These are phyloP conservation scores for Alauda arvensis DNA, from an alignment of 2,797 vertebrate genomes.

Conservation along the genomic window DNA sequence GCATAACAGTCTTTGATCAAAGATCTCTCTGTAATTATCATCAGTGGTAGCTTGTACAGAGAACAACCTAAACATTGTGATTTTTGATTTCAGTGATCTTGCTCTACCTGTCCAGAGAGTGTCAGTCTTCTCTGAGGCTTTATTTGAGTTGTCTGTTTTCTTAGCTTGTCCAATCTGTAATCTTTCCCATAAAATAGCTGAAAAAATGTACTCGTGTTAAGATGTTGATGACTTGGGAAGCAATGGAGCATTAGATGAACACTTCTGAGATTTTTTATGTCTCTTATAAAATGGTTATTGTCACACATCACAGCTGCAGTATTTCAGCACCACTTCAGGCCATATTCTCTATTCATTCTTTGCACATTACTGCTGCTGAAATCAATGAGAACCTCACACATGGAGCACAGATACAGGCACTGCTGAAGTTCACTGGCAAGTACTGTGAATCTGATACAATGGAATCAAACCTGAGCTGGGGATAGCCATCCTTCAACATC, in stretches of 20 bases:
- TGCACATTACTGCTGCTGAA: conserved; percentile 31
- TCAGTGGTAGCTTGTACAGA: not conserved
- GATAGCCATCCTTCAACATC: not conserved
- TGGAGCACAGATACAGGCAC: conserved; percentile 27
- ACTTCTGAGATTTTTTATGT: conserved; percentile 40
- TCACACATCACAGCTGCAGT: conserved; percentile 51
- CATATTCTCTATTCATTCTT: conserved; percentile 31
- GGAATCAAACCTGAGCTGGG: not conserved
- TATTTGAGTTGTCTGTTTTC: not conserved
- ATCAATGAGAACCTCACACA: conserved; percentile 28
- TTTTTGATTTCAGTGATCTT: not conserved
- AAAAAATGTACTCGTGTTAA: not conserved
- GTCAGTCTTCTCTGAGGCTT: not conserved
- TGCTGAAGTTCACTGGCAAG: conserved; percentile 32
- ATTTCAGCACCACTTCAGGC: conserved; percentile 51
- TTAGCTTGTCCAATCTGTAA: not conserved
- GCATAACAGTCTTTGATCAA: not conserved
- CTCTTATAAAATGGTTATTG: conserved; percentile 33
- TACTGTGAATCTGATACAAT: not conserved
- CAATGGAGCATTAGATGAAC: not conserved
- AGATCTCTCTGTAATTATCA: not conserved
- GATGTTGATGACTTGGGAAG: not conserved
- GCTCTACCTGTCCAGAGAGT: not conserved
- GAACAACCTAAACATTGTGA: not conserved
- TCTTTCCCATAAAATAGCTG: not conserved